Percentiles rank a stretch among this genome's conserved stretches.
These are phyloP conservation scores for Spea multiplicata DNA, from an alignment of 2,113 vertebrate species.

Conservation along the genomic window DNA sequence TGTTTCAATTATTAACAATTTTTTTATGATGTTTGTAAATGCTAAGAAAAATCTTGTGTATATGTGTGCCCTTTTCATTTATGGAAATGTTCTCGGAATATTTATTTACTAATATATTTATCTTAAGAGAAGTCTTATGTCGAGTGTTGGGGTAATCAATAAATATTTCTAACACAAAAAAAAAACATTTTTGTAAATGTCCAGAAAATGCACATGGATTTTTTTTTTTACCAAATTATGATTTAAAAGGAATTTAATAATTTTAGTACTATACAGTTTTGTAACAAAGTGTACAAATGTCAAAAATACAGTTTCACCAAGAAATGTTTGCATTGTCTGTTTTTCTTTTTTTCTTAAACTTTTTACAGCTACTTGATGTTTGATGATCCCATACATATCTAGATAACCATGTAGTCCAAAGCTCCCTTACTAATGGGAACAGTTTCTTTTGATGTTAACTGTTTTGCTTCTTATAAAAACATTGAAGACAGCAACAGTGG, in stretches of 20 bases:
- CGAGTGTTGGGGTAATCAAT: slow-evolving; percentile 86
- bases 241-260: slow-evolving; percentile 70
- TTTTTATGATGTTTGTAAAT: slow-evolving; percentile 51
- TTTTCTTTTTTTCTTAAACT: background rate
- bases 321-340: slow-evolving; percentile 56
- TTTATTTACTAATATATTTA: slow-evolving; percentile 99
- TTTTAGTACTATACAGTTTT: slow-evolving; percentile 95
- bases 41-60: slow-evolving; percentile 85
- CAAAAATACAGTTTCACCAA: slow-evolving; percentile 99
- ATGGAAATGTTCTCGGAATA: slow-evolving; percentile 99
- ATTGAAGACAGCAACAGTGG: no score
- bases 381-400: no score
- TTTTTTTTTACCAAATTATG: slow-evolving; percentile 55
- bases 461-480: no score
- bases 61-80: slow-evolving; percentile 99
- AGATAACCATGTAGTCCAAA: no score
- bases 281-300: slow-evolving; percentile 99
- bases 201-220: slow-evolving; percentile 48
- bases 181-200: slow-evolving; percentile 44
- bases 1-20: slow-evolving; percentile 5
- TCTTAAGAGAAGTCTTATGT: slow-evolving; percentile 99
- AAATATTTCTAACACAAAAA: slow-evolving; percentile 91
- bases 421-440: no score
- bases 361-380: no score
- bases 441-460: no score